Evolutionary conservation across 2,797 vertebrate genomes (phyloP).

Genomic region (Sylvilagus floridanus): DNA sequence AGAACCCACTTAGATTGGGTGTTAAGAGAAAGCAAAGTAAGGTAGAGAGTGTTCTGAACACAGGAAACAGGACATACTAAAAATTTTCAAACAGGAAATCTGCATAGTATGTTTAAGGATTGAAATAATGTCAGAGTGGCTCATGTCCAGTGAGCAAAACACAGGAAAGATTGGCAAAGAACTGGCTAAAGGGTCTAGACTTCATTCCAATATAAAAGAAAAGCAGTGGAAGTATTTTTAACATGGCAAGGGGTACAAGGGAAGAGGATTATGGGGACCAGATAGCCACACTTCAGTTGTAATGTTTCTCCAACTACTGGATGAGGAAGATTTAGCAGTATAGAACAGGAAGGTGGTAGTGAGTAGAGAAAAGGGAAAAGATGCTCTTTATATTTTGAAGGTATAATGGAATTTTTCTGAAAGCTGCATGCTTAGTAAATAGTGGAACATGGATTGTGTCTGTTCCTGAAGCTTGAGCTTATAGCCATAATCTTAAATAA

Average conservation of each 20-base stretch:
- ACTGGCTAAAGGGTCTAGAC: background rate
- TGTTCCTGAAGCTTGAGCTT: background rate
- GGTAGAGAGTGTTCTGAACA: background rate
- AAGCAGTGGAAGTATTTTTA: background rate
- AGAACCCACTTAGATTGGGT: background rate
- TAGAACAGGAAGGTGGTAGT: background rate
- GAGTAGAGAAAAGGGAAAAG: background rate
- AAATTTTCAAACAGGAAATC: background rate
- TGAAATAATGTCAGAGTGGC: background rate
- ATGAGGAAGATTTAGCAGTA: background rate
- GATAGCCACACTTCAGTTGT: background rate
- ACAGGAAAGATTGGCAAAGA: background rate
- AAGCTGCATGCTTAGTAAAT: background rate
- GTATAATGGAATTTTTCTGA: background rate
- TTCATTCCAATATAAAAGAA: conserved; percentile 1
- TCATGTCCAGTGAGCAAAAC: background rate
- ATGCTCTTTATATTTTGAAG: background rate
- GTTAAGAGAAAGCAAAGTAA: background rate
- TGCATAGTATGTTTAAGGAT: background rate
- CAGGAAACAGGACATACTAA: background rate
- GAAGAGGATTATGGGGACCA: background rate
- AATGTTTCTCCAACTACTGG: background rate
- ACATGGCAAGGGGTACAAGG: background rate
- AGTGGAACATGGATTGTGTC: background rate
- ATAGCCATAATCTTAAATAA: background rate